These are phyloP conservation scores for Anthophora plumipes DNA, from an alignment of 2,888 invertebrate species.

Conservation along the genomic window DNA sequence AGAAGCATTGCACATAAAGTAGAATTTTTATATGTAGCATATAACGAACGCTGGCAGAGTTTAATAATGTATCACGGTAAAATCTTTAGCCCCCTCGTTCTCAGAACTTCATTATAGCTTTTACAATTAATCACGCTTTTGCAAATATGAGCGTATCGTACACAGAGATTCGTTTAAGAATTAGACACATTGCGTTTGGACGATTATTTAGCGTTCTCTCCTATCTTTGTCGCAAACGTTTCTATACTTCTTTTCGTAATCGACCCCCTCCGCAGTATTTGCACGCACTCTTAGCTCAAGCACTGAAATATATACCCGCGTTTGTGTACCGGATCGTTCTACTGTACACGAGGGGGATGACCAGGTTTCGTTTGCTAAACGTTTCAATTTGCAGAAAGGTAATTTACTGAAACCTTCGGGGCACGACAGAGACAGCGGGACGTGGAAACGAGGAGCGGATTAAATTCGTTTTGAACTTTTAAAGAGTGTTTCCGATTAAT, in stretches of 20 bases:
- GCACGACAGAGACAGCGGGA: constrained; percentile 5
- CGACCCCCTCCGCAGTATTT: constrained; percentile 48
- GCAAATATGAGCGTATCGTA: background rate
- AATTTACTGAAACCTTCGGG: constrained; percentile 68
- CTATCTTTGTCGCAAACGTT: constrained; percentile 4
- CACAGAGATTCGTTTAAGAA: too few species aligned
- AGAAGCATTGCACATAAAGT: background rate
- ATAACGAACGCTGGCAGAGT: background rate
- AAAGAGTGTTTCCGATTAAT: constrained; percentile 51
- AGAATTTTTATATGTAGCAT: background rate
- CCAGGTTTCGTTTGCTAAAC: constrained; percentile 69
- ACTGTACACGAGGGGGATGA: constrained; percentile 58
- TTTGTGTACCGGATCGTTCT: constrained; percentile 56
- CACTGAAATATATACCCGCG: constrained; percentile 47
- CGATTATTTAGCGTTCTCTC: constrained; percentile 2
- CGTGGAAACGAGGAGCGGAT: constrained; percentile 33
- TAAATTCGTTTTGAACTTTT: constrained; percentile 47
- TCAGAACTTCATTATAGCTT: too few species aligned
- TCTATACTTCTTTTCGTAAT: constrained; percentile 49
- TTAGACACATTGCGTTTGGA: background rate
- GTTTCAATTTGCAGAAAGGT: constrained; percentile 69
- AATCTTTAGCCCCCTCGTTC: too few species aligned
- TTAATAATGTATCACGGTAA: too few species aligned
- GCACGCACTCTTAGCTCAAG: constrained; percentile 62
- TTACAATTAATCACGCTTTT: background rate